phyloP scores from a whole-genome alignment of 2,888 invertebrate species.

The Cepaea hortensis region DNA sequence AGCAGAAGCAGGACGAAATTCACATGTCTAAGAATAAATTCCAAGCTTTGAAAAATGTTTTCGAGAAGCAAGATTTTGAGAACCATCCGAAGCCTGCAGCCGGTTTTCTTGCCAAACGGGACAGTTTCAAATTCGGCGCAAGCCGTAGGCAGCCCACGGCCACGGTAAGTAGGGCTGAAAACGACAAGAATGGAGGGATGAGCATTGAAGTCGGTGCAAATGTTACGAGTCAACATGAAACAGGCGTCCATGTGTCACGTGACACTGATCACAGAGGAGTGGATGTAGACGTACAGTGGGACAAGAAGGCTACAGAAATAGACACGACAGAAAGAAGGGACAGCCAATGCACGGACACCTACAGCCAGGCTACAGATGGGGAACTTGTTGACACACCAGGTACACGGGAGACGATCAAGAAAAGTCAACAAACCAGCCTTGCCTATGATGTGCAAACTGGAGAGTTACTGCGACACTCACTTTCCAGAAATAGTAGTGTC shows the following conservation, averaged over 20 bases:
- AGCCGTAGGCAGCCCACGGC: background rate
- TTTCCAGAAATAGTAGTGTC: background rate
- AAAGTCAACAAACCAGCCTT: slow-evolving; percentile 24
- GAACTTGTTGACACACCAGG: slow-evolving; percentile 9
- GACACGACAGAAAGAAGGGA: background rate
- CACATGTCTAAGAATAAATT: slow-evolving; percentile 18
- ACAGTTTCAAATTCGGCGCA: background rate
- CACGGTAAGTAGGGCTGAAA: background rate
- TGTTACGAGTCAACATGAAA: background rate
- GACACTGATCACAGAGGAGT: slow-evolving; percentile 6
- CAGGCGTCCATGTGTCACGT: background rate
- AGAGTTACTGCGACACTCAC: background rate
- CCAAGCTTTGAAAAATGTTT: slow-evolving; percentile 5
- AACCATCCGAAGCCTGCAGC: background rate
- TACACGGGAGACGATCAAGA: background rate
- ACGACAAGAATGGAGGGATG: background rate
- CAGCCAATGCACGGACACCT: slow-evolving; percentile 19
- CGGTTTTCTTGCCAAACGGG: background rate
- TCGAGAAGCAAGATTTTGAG: background rate
- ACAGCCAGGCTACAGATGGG: background rate
- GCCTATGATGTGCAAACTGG: slow-evolving; percentile 18
- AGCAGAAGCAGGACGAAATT: background rate
- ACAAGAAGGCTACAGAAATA: background rate
- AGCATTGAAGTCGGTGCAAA: background rate
- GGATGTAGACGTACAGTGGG: background rate